Evolutionary conservation across 37 sponge, comb jelly and placozoan genomes (phyloP).

Genomic region (Bolinopsis microptera): DNA sequence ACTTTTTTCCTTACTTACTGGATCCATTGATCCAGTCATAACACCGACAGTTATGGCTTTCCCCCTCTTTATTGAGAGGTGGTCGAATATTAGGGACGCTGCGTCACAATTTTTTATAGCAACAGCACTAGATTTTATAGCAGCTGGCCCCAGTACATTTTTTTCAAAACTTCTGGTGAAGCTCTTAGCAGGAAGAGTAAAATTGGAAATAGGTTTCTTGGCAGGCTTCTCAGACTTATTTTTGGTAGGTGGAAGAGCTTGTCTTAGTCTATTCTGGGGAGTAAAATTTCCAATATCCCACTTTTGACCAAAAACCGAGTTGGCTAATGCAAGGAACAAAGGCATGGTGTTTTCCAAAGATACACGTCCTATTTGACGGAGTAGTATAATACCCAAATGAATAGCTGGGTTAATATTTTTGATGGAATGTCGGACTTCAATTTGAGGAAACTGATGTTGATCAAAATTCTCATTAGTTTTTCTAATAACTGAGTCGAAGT

Average conservation of each 20-base stretch:
- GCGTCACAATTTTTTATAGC: neutral
- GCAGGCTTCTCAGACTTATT: neutral
- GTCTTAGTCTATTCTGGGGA: neutral
- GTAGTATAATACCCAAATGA: neutral
- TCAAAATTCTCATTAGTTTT: neutral
- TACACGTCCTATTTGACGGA: neutral
- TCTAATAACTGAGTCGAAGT: neutral
- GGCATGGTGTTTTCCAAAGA: conserved; percentile 36
- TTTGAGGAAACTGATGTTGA: neutral
- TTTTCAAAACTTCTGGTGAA: neutral
- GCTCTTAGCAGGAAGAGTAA: neutral
- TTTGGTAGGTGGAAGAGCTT: neutral
- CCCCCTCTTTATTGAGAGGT: neutral
- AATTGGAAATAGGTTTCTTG: neutral
- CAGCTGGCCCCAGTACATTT: neutral
- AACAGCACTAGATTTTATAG: neutral
- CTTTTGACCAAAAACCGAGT: conserved; percentile 1
- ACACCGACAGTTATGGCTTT: conserved; percentile 1
- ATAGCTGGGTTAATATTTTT: neutral
- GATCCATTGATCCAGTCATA: neutral
- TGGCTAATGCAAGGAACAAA: neutral
- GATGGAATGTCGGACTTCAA: neutral
- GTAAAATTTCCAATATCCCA: conserved; percentile 4
- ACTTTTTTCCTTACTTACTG: neutral
- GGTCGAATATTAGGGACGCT: neutral